A percentile compares a stretch with the other conserved stretches of the same genome.
These are phyloP conservation scores for Zootoca vivipara DNA, from an alignment of 2,113 vertebrate species.

Conservation along the genomic window DNA sequence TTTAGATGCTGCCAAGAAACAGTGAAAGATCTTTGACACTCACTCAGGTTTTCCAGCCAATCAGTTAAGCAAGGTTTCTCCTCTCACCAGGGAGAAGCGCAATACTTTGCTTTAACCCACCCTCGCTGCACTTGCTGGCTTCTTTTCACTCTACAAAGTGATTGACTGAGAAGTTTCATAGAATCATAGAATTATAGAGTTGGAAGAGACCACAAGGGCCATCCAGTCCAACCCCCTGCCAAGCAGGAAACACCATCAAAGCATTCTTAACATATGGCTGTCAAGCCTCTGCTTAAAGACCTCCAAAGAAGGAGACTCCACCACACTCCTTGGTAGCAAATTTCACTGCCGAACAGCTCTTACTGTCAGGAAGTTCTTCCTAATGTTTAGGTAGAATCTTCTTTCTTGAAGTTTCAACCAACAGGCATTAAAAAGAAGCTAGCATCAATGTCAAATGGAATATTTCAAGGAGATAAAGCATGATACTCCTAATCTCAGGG, in stretches of 20 bases:
- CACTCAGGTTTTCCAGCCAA: fast-evolving
- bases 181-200: too few species aligned
- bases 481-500: too few species aligned
- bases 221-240: too few species aligned
- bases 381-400: too few species aligned
- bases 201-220: too few species aligned
- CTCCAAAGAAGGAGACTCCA: too few species aligned
- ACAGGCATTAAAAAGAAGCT: background rate
- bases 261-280: too few species aligned
- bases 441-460: background rate
- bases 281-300: too few species aligned
- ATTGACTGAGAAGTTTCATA: background rate
- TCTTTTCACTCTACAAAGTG: background rate
- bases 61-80: background rate
- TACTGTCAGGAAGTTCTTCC: too few species aligned
- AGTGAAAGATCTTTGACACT: background rate
- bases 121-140: background rate
- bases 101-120: background rate
- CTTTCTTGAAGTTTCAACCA: background rate
- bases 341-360: too few species aligned
- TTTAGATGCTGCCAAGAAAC: background rate
- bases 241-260: too few species aligned
- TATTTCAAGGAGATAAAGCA: background rate
- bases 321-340: too few species aligned
- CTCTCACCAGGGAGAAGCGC: background rate